Conservation (phyloP, 2,113 vertebrate species). For the Pelecanus crispus region DNA sequence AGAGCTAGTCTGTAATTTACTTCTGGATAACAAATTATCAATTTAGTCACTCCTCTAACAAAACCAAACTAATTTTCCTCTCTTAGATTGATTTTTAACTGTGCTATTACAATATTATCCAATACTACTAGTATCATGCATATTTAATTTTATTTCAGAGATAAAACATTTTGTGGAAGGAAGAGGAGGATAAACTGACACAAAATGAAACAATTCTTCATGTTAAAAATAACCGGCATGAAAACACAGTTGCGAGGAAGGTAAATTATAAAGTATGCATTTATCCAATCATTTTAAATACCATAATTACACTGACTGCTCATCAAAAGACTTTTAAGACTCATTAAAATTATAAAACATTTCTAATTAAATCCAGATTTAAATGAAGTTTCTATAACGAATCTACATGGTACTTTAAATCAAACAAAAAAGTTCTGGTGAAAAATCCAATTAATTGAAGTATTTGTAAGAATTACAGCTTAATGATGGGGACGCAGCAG, state of each 20-base stretch:
- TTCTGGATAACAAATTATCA: slow-evolving; percentile 40
- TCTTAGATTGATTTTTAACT: slow-evolving; percentile 61
- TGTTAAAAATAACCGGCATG: slow-evolving; percentile 63
- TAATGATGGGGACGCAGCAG: slow-evolving; percentile 18
- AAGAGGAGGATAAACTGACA: slow-evolving; percentile 56
- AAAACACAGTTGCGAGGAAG: slow-evolving; percentile 71
- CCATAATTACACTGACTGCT: slow-evolving; percentile 75
- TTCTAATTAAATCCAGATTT: slow-evolving; percentile 80
- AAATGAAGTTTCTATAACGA: slow-evolving; percentile 73
- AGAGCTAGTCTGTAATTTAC: slow-evolving; percentile 33
- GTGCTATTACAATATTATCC: slow-evolving; percentile 18
- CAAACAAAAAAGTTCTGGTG: slow-evolving; percentile 63
- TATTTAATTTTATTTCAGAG: slow-evolving; percentile 66
- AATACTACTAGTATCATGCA: slow-evolving; percentile 58
- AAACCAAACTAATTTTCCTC: slow-evolving; percentile 58
- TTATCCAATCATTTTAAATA: slow-evolving; percentile 78
- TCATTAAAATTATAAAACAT: slow-evolving; percentile 81
- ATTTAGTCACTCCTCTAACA: slow-evolving; percentile 40
- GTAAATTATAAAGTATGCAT: slow-evolving; percentile 76
- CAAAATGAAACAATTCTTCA: slow-evolving; percentile 71
- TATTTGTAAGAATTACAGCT: slow-evolving; percentile 68
- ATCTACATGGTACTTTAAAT: slow-evolving; percentile 66
- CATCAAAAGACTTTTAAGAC: slow-evolving; percentile 76
- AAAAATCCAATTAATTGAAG: slow-evolving; percentile 38
- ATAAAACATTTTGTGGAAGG: slow-evolving; percentile 67